Base-by-base conservation (phyloP, 2,797 vertebrate species). In the Takifugu rubripes region DNA sequence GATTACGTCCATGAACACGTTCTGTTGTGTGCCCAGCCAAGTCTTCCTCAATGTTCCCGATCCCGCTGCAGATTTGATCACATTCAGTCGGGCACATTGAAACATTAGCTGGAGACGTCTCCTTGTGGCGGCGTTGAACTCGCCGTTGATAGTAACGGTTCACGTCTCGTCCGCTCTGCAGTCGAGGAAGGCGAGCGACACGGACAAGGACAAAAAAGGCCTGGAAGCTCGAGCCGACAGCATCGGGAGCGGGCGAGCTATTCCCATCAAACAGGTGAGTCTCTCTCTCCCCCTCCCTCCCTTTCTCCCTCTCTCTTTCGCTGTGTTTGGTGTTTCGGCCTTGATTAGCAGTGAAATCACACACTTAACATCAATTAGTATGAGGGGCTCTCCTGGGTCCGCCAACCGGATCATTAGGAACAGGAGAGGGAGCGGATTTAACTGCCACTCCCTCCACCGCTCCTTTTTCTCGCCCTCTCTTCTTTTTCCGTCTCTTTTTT, bases 341-440 rank as follows among this genome's bases (percentile, higher is more conserved):
- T 90, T 92, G 87, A 94, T 93, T 93, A 95, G 91, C 91, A 90
- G 89, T 79, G 87, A 93, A 94, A 94, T 93, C 92, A 90, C 92
- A 94, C 93, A 95, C 95, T 97, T 96, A 94, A 96, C 95, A 95
- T 96, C 94, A 95, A 95, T 97, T 96, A 97, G 92, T 84, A 84
- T 15, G 85, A 83, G 85, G 90, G 91, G 53, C 89, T 93, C 93
- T 94, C 93, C 76, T 80, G 92, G 90, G 93, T 91, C 93, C 92
- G 92, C 90, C 92, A 92, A 92, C 90, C 83, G 89, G 92, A 93
- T 96, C 95, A 94, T 97, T 96, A 97, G 94, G 92, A 95, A 92
- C 88, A 92, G 93, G 91, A 92, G 92, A 90, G 87, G 88, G 89
- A 87, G 82, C 89, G 65, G 67, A 75, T 66, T 33, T 59, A 25